Conservation (phyloP, 2,797 vertebrate species). For the Anguilla obscura region DNA sequence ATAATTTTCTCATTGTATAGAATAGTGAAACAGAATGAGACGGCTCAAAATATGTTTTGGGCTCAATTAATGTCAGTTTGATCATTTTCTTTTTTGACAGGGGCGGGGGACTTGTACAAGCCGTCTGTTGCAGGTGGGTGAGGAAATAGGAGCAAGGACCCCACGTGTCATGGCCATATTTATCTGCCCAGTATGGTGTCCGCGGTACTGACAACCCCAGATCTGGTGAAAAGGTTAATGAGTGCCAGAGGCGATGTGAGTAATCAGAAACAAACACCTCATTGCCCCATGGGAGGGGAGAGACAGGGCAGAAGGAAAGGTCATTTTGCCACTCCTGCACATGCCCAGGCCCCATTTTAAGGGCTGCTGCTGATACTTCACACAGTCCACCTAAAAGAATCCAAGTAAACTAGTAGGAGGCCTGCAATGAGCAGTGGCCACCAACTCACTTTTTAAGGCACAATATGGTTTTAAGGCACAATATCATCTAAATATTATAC, state of each 20-base stretch:
- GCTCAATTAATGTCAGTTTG: neutral
- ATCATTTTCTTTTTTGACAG: neutral
- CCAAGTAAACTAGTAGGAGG: neutral
- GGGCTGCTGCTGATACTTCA: neutral
- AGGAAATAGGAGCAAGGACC: neutral
- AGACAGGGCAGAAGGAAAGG: slow-evolving; percentile 45
- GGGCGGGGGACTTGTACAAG: neutral
- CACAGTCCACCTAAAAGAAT: slow-evolving; percentile 2
- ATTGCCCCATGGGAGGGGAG: slow-evolving; percentile 45
- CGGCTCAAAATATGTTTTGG: neutral
- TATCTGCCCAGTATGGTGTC: slow-evolving; percentile 47
- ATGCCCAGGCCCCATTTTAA: neutral
- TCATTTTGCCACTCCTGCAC: slow-evolving; percentile 21
- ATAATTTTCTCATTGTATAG: neutral
- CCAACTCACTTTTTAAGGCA: neutral
- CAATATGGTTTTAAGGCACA: neutral
- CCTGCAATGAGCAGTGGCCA: neutral
- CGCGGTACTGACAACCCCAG: slow-evolving; percentile 34
- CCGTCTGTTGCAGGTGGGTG: slow-evolving; percentile 5
- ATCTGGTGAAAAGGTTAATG: slow-evolving; percentile 55
- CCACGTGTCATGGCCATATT: slow-evolving; percentile 5
- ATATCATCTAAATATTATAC: neutral
- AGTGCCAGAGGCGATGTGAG: slow-evolving; percentile 46
- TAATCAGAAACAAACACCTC: slow-evolving; percentile 42
- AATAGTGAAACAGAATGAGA: neutral